Evolutionary conservation across 2,888 invertebrate species (phyloP), one percentile per base, ranked within the genome.

Genomic region (Lordiphosa andalusiaca): DNA sequence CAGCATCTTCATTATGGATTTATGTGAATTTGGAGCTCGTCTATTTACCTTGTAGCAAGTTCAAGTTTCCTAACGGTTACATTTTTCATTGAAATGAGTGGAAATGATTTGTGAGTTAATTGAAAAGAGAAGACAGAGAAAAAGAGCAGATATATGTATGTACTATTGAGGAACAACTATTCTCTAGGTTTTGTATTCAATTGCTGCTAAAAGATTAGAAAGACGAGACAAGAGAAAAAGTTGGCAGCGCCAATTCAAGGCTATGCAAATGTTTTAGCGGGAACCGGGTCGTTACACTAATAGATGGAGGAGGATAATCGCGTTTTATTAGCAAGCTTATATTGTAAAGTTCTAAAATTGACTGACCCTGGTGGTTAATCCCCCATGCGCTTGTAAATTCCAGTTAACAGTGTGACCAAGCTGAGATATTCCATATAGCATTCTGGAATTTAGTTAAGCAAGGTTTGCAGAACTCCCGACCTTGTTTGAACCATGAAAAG

Each of bases 41-140:
- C 66, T 81, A 83, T 81, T 90, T 91, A 92, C 92, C 92, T 92
- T 92, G 92, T 89, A 92, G 90, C 77, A 92, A 89, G 88, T 92
- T 91, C 77, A 92, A 89, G 88, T 92, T 91, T 90, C 91, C 92
- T 92, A 88, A 84, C 71, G 64, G 44, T 54, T 33, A 46, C 30
- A 19, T 48, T 56, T 39, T 49, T 53, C 51, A 41, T 54, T 49
- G 57, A 52, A 44, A 64, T 63, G 65, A 41, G 57, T 84, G 63
- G 62, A 33, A 53, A 67, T 59, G 68, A 59, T 55, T 59, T 51
- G 48, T 59, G 67, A 52, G 33, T 67, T 42, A 58, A 55, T 71
- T 71, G 47, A 72, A 67, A 46, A 71, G 77, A 80, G 77, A 84
- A 76, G 70, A 81, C 67, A 48, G 61, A 82, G 61, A 85, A 59